A percentile compares a stretch with the other conserved stretches of the same genome.
Evolutionary conservation across 2,888 invertebrate species (phyloP).

Genomic region (Aspidiotus rigidus): DNA sequence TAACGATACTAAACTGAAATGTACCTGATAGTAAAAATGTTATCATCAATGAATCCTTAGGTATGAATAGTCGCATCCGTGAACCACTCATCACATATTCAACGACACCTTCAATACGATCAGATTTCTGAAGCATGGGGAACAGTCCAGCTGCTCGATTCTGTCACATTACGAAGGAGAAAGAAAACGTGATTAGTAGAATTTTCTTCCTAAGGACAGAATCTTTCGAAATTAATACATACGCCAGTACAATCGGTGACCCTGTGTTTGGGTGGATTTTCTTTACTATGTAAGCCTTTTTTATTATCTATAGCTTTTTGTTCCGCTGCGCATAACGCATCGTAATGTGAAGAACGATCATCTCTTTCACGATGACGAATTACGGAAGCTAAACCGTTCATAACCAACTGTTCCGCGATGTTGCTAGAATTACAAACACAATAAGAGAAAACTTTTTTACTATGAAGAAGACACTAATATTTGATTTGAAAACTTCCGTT

Average conservation of each 20-base stretch:
- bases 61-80: slow-evolving; percentile 81
- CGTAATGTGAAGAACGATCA: slow-evolving; percentile 86
- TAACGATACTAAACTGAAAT: too few species aligned
- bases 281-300: slow-evolving; percentile 75
- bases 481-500: too few species aligned
- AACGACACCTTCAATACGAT: slow-evolving; percentile 81
- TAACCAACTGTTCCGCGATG: slow-evolving; percentile 84
- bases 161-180: slow-evolving; percentile 44
- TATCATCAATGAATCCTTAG: slow-evolving; percentile 87
- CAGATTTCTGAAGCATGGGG: slow-evolving; percentile 83
- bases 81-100: slow-evolving; percentile 97
- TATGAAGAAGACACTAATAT: background rate
- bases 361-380: slow-evolving; percentile 95
- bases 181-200: background rate
- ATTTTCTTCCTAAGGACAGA: background rate
- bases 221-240: slow-evolving; percentile 38
- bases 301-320: slow-evolving; percentile 79
- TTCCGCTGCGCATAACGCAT: slow-evolving; percentile 85
- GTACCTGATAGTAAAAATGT: slow-evolving; percentile 80
- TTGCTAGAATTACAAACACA: slow-evolving; percentile 52
- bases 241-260: slow-evolving; percentile 73
- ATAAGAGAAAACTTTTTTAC: background rate
- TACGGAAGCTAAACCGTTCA: slow-evolving; percentile 85
- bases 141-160: slow-evolving; percentile 85
- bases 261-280: slow-evolving; percentile 70